Conservation (phyloP, 2,113 vertebrate genomes). For the Perca schrenkii region DNA sequence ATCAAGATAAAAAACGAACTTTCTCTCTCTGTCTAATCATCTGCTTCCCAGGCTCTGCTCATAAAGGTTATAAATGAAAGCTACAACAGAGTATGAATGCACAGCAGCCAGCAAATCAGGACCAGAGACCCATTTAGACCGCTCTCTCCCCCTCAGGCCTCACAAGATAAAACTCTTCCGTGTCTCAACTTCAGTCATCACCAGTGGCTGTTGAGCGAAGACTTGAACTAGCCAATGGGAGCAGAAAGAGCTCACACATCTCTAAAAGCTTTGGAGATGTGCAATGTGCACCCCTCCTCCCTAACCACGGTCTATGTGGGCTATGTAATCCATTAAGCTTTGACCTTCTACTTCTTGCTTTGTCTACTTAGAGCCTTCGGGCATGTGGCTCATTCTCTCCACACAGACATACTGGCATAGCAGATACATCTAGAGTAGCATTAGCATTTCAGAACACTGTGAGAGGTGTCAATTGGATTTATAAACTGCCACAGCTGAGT, state of each 20-base stretch:
- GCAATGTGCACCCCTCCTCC: slow-evolving; percentile 25
- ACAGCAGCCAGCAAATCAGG: slow-evolving; percentile 21
- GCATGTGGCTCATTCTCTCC: slow-evolving; percentile 20
- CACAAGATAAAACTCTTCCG: slow-evolving; percentile 45
- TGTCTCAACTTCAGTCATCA: slow-evolving; percentile 52
- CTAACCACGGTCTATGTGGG: slow-evolving; percentile 27
- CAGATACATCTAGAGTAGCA: slow-evolving; percentile 26
- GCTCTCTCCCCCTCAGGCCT: slow-evolving; percentile 50
- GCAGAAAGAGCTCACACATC: slow-evolving; percentile 38
- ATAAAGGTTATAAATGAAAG: slow-evolving; percentile 9
- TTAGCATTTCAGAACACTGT: slow-evolving; percentile 8
- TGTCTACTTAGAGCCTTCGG: slow-evolving; percentile 61
- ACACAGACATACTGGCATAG: slow-evolving; percentile 1
- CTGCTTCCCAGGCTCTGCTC: not conserved
- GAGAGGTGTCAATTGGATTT: slow-evolving; percentile 9
- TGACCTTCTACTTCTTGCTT: slow-evolving; percentile 74
- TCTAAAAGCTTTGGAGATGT: slow-evolving; percentile 43
- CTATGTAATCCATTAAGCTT: slow-evolving; percentile 64
- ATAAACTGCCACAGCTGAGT: slow-evolving; percentile 2
- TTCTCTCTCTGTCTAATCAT: slow-evolving; percentile 5
- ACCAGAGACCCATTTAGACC: slow-evolving; percentile 51
- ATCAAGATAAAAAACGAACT: not conserved
- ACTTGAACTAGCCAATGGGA: slow-evolving; percentile 54
- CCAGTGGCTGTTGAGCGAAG: slow-evolving; percentile 35
- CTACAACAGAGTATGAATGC: slow-evolving; percentile 19